Conservation (phyloP, 37 sponge, comb jelly and placozoan species). For the Chondrosia reniformis region DNA sequence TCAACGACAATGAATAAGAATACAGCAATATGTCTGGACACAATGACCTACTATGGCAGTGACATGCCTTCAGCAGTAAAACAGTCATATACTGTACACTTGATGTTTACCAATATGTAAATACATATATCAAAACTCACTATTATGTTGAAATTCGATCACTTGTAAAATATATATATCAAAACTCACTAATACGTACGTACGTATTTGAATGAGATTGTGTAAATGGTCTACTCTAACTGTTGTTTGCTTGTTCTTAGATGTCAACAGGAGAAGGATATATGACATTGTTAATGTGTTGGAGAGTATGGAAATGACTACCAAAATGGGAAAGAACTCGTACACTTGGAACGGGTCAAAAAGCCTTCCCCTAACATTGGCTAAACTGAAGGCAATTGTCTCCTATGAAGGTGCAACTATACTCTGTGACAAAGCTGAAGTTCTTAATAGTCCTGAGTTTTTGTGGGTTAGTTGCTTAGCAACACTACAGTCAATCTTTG, state of each 20-base stretch:
- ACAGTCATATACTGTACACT: too few species aligned
- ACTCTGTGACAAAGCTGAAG: background rate
- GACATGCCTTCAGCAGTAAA: too few species aligned
- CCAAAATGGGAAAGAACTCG: constrained; percentile 80
- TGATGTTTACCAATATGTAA: too few species aligned
- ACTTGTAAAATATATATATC: background rate
- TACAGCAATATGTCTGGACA: too few species aligned
- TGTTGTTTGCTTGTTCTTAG: too few species aligned
- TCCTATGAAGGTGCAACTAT: background rate
- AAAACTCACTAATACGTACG: background rate
- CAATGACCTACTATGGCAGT: too few species aligned
- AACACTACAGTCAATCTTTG: background rate
- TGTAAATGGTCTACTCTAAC: background rate
- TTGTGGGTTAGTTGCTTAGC: background rate
- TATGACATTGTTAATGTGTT: constrained; percentile 93
- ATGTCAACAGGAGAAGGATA: constrained; percentile 78
- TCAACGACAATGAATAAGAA: too few species aligned
- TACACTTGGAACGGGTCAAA: constrained; percentile 75
- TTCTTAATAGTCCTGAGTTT: background rate
- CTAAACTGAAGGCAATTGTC: constrained; percentile 67
- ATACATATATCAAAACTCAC: too few species aligned
- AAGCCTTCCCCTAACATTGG: constrained; percentile 61
- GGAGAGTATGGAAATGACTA: constrained; percentile 83
- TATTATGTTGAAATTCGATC: too few species aligned
- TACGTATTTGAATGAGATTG: background rate